Percentiles rank a stretch among this genome's conserved stretches.
phyloP scores from a whole-genome alignment of 2,797 vertebrate genomes.

The Moxostoma hubbsi region DNA sequence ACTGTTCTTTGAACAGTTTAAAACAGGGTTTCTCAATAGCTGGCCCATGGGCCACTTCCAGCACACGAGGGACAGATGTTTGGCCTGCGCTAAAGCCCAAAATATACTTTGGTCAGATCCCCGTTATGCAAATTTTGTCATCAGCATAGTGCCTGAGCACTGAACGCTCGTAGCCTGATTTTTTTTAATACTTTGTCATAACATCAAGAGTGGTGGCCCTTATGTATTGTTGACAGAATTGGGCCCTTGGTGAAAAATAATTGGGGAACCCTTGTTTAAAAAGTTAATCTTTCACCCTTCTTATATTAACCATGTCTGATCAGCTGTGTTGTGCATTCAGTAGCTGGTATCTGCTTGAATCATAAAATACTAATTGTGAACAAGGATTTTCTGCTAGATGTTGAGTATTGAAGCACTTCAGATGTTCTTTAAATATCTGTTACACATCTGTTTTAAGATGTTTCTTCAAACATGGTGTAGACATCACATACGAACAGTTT shows the following conservation, averaged over 20 bases:
- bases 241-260: no score
- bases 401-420: neutral
- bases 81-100: no score
- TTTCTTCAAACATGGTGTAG: neutral
- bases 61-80: no score
- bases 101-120: no score
- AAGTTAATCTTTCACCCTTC: neutral
- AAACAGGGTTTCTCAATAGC: neutral
- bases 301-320: slow-evolving; percentile 1
- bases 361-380: neutral
- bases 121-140: no score
- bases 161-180: no score
- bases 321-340: slow-evolving; percentile 2
- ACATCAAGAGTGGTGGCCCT: no score
- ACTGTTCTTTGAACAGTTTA: neutral
- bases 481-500: slow-evolving; percentile 7
- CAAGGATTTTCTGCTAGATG: neutral
- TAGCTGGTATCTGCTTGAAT: slow-evolving; percentile 9
- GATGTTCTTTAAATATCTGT: neutral
- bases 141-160: no score
- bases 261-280: no score
- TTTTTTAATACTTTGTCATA: no score
- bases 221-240: no score
- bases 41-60: no score
- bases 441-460: neutral